These are phyloP conservation scores for Aphelenchoides besseyi DNA, from an alignment of 1,140 invertebrate species.

Conservation along the genomic window DNA sequence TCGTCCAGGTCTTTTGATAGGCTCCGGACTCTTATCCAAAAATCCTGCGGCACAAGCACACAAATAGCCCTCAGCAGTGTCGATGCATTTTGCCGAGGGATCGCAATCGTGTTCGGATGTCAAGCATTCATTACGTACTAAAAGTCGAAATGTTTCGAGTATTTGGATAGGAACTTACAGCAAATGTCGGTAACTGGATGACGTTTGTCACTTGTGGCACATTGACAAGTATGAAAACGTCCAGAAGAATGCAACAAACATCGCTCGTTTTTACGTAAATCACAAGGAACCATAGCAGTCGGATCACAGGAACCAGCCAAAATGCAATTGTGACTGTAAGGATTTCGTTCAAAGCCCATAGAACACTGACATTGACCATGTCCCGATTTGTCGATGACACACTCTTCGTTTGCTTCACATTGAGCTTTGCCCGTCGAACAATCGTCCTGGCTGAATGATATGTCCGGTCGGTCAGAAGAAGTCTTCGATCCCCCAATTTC, in stretches of 20 bases:
- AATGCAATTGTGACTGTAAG: conserved; percentile 45
- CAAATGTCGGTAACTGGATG: conserved; percentile 60
- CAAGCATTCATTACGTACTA: conserved; percentile 58
- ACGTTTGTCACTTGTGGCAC: conserved; percentile 46
- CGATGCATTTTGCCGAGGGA: conserved; percentile 55
- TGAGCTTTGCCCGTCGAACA: background rate
- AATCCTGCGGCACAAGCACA: conserved; percentile 57
- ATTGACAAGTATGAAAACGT: conserved; percentile 61
- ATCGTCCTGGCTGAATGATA: background rate
- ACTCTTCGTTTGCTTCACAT: conserved; percentile 45
- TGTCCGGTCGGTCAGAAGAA: background rate
- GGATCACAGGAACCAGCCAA: conserved; percentile 60
- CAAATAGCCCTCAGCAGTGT: conserved; percentile 59
- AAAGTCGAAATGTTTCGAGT: conserved; percentile 21
- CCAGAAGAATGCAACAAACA: conserved; percentile 56
- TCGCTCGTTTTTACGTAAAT: conserved; percentile 56
- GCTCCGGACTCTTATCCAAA: conserved; percentile 54
- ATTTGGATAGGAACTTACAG: conserved; percentile 41
- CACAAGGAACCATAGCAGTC: conserved; percentile 42
- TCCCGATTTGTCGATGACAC: conserved; percentile 18
- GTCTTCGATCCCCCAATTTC: background rate
- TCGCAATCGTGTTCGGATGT: conserved; percentile 56
- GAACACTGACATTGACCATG: conserved; percentile 41
- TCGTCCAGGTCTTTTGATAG: conserved; percentile 53
- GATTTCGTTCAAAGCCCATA: conserved; percentile 51